Evolutionary conservation across 2,888 invertebrate genomes (phyloP).

Genomic region (Portevinia maculata): DNA sequence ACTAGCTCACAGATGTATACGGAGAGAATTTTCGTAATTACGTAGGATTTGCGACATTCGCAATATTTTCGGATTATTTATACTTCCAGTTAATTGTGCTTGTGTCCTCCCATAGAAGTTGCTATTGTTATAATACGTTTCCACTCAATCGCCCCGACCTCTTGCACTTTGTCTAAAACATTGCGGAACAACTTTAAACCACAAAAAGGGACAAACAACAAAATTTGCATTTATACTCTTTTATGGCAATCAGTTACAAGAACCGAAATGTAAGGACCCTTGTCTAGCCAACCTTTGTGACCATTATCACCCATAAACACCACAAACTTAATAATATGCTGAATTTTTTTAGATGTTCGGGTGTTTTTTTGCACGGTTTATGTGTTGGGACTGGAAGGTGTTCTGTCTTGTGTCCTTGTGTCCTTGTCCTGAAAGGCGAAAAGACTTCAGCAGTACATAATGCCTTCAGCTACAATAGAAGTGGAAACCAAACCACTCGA

Average conservation of each 20-base stretch:
- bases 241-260: conserved; percentile 29
- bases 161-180: conserved; percentile 2
- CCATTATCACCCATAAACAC: conserved; percentile 17
- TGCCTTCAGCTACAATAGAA: not conserved
- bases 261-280: conserved; percentile 14
- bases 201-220: conserved; percentile 3
- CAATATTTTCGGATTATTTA: conserved; percentile 43
- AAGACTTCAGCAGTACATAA: too few species aligned
- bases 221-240: conserved; percentile 16
- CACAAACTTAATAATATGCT: not conserved
- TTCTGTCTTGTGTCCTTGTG: not conserved
- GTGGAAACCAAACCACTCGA: not conserved
- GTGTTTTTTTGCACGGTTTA: not conserved
- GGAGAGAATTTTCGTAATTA: conserved; percentile 41
- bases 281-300: conserved; percentile 23
- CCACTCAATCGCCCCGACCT: conserved; percentile 7
- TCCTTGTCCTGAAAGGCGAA: too few species aligned
- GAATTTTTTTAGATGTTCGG: too few species aligned
- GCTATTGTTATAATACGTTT: not conserved
- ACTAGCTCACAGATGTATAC: conserved; percentile 9
- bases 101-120: conserved; percentile 11
- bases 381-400: not conserved
- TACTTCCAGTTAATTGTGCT: conserved; percentile 24
- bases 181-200: conserved; percentile 1
- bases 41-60: conserved; percentile 35